These are phyloP conservation scores for Antechinus stuartii DNA, from an alignment of 2,113 vertebrate genomes.

Conservation along the genomic window DNA sequence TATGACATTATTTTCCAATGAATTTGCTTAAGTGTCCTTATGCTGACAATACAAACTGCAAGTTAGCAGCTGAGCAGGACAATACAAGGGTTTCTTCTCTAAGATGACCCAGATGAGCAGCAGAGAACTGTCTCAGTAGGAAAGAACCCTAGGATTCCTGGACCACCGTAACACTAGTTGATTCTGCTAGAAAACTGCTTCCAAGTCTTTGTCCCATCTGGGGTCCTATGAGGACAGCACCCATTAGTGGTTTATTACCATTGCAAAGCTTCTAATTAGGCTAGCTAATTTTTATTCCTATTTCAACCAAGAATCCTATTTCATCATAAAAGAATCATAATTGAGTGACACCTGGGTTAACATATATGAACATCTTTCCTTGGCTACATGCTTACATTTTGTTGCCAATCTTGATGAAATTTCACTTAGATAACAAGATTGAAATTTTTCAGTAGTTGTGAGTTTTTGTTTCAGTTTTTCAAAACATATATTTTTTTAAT, in stretches of 20 bases:
- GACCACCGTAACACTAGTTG: neutral
- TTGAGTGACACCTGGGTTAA: neutral
- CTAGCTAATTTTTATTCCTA: neutral
- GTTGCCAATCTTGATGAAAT: neutral
- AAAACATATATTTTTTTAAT: conserved; percentile 15
- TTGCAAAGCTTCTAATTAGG: neutral
- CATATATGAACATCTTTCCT: neutral
- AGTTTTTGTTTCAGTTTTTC: conserved; percentile 50
- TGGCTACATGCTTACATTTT: neutral
- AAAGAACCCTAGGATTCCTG: neutral
- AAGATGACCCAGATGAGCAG: neutral
- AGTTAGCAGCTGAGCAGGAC: neutral
- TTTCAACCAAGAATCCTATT: neutral
- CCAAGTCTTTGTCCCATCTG: neutral
- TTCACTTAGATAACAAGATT: neutral
- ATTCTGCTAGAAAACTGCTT: neutral
- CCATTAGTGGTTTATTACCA: neutral
- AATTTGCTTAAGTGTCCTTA: neutral
- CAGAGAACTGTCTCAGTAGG: neutral
- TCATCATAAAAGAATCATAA: neutral
- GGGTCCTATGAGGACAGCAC: neutral
- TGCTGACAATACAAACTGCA: neutral
- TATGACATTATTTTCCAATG: neutral
- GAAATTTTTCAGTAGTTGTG: conserved; percentile 38
- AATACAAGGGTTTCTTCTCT: neutral